A percentile compares a stretch with the other conserved stretches of the same genome.
phyloP scores from a whole-genome alignment of 2,797 vertebrate species.

The Catostomus latipinnis region DNA sequence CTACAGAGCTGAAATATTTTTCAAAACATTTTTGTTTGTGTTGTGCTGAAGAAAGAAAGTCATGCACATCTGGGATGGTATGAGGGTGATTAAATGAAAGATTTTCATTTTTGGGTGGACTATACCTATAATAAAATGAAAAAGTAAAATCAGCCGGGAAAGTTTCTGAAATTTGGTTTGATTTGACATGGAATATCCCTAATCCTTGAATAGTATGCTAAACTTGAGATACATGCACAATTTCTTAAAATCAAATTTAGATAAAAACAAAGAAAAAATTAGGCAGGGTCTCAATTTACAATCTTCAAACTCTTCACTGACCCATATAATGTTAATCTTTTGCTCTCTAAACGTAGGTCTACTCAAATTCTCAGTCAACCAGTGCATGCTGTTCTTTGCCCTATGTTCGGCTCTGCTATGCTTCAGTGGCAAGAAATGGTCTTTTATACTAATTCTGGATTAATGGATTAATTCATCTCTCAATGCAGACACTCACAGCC shows the following conservation, averaged over 20 bases:
- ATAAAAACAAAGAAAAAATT: neutral
- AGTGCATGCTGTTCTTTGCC: slow-evolving; percentile 60
- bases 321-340: slow-evolving; percentile 48
- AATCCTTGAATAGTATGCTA: too few relatives aligned
- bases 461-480: slow-evolving; percentile 81
- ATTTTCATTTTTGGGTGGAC: too few relatives aligned
- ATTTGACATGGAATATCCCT: too few relatives aligned
- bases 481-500: slow-evolving; percentile 51
- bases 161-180: too few relatives aligned
- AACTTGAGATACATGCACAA: neutral
- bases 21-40: too few relatives aligned
- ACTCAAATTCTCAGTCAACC: slow-evolving; percentile 36
- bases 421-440: slow-evolving; percentile 91
- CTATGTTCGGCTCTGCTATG: slow-evolving; percentile 87
- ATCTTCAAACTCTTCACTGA: slow-evolving; percentile 13
- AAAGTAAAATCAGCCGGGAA: too few relatives aligned
- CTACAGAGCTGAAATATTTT: too few relatives aligned
- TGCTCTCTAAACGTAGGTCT: neutral
- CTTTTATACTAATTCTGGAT: slow-evolving; percentile 99
- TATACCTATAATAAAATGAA: too few relatives aligned
- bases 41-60: too few relatives aligned
- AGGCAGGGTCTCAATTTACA: neutral
- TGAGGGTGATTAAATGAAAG: too few relatives aligned
- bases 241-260: neutral
- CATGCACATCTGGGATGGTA: too few relatives aligned